Conservation (phyloP, 1,140 invertebrate genomes). For the Elysia chlorotica region DNA sequence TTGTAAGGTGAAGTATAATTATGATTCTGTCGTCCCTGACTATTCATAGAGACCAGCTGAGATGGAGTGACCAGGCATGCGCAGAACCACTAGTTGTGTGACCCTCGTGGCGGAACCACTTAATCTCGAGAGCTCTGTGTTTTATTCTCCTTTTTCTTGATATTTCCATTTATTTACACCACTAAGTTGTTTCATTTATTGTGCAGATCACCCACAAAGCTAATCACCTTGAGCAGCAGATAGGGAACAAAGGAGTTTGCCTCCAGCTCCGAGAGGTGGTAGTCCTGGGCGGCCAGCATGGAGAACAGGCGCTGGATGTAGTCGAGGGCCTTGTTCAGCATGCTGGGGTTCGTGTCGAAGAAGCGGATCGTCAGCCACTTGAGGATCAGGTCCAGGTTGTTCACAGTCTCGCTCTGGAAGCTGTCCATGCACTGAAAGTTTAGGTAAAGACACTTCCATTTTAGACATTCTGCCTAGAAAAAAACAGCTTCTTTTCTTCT, state of each 20-base stretch:
- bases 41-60: too few relatives aligned
- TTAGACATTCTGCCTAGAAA: slow-evolving; percentile 62
- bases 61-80: too few relatives aligned
- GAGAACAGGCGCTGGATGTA: slow-evolving; percentile 85
- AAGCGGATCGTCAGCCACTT: slow-evolving; percentile 96
- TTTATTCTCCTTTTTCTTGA: too few relatives aligned
- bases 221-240: slow-evolving; percentile 80
- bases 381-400: slow-evolving; percentile 92
- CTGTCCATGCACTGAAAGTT: slow-evolving; percentile 71
- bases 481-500: not conserved
- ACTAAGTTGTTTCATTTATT: not conserved
- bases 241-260: slow-evolving; percentile 94
- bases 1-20: too few relatives aligned
- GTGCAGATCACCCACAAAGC: not conserved
- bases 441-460: not conserved
- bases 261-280: slow-evolving; percentile 88
- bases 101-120: too few relatives aligned
- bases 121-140: too few relatives aligned
- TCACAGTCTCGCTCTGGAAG: slow-evolving; percentile 79
- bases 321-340: slow-evolving; percentile 91
- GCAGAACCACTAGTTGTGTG: too few relatives aligned
- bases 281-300: slow-evolving; percentile 77
- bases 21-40: too few relatives aligned
- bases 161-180: not conserved
- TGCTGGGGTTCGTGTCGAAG: slow-evolving; percentile 98